Base-by-base conservation (phyloP, 2,113 vertebrate genomes). In the Rhea pennata region DNA sequence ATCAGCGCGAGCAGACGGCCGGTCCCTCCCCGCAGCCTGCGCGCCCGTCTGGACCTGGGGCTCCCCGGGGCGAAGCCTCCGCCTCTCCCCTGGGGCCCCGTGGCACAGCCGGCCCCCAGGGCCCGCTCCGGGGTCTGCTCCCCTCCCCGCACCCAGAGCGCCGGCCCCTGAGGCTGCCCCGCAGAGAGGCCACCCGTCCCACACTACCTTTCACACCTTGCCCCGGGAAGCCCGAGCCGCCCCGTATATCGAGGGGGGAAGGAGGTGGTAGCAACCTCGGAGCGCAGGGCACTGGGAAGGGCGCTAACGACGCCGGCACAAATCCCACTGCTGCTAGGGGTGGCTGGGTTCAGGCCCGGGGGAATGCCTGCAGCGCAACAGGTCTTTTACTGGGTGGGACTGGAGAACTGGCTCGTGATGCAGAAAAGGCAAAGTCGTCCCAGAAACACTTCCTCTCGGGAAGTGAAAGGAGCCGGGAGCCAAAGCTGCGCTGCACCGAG, bases 1-100 rank as follows among this genome's bases (percentile, higher is more conserved):
- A 96, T 96, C 88, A 95, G 88, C 84, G 88, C 0, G 12, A 92
- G 93, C 93, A 97, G 91, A 82, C 58, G 8, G 96, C 80, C 44
- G 67, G 78, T 79, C 82, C 78, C 78, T 83, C 77, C 80, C 44
- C 23, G 16, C 73, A 90, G 72, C 90, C 5, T 0, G 51, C 1
- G 1, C 44, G 75, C 80, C 48, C 0, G 44, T 95, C 84, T 84
- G 93, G 95, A 86, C 88, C 5, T 0, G 7, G 85, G 26, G 23
- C 65, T 67, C 40, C 27, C 42, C 17, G 9, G 65, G 92, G 76
- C 9, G 7, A 93, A 86, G 79, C 39, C 56, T 20, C 36, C 33
- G 4, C 36, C 1, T 46, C 21, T 3, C 53, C 24, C 6, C 24
- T 13, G 23, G 56, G 56, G 29, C 29, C 56, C 56, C 9, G 29